Conservation (phyloP, 2,888 invertebrate species). For the Clepsis dumicolana region DNA sequence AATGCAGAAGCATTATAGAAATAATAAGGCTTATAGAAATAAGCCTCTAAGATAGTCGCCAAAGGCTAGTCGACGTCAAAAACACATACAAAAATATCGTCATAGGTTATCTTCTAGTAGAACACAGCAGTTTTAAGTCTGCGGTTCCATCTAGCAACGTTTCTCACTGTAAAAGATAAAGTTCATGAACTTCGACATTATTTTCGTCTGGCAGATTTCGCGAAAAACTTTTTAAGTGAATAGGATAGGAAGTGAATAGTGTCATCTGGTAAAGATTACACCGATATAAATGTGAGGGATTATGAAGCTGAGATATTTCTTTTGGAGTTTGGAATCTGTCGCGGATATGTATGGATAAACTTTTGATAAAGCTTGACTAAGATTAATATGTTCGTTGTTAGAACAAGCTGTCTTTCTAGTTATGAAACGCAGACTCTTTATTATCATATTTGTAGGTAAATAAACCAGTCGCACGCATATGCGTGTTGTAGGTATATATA, state of each 20-base stretch:
- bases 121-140: conserved; percentile 4
- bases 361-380: too few species aligned
- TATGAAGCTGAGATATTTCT: neutral
- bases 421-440: too few species aligned
- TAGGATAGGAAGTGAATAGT: conserved; percentile 10
- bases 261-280: neutral
- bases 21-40: too few species aligned
- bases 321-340: neutral
- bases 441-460: too few species aligned
- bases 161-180: conserved; percentile 30
- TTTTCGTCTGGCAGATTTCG: conserved; percentile 32
- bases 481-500: too few species aligned
- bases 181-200: conserved; percentile 32
- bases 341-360: neutral
- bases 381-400: too few species aligned
- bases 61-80: too few species aligned
- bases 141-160: conserved; percentile 18
- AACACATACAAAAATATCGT: neutral
- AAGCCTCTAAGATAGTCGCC: too few species aligned
- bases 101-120: neutral
- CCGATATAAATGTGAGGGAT: neutral
- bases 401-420: too few species aligned
- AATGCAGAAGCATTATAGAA: too few species aligned
- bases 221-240: conserved; percentile 24
- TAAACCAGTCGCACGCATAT: neutral